A percentile compares a stretch with the other conserved stretches of the same genome.
Conservation (phyloP, 2,113 vertebrate species). For the Chinchilla lanigera region DNA sequence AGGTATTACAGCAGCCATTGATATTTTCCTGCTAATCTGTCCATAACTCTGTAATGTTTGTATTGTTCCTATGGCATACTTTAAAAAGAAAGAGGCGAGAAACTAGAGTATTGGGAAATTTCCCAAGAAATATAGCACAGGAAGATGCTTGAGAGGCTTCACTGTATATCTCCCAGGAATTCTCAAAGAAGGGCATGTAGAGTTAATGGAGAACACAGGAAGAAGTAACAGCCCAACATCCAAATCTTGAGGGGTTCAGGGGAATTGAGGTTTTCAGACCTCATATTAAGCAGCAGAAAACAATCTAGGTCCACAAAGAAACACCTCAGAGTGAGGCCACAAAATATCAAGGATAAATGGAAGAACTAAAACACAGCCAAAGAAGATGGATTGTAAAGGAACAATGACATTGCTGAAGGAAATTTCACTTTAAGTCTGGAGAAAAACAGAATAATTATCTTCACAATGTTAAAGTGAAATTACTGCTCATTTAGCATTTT, state of each 20-base stretch:
- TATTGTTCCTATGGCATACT: too few species aligned
- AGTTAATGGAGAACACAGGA: background rate
- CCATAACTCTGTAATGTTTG: too few species aligned
- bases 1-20: too few species aligned
- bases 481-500: background rate
- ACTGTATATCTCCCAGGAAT: background rate
- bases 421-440: background rate
- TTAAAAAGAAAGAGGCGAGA: background rate
- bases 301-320: background rate
- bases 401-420: background rate
- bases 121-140: background rate
- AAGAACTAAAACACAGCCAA: background rate
- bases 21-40: too few species aligned
- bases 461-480: background rate
- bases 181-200: background rate
- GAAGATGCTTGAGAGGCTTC: background rate
- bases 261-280: background rate
- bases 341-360: background rate
- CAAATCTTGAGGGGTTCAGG: background rate
- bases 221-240: background rate
- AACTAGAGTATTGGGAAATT: background rate
- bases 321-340: background rate
- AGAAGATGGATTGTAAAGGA: background rate
- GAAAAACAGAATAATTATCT: background rate
- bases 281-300: background rate